These are phyloP conservation scores for Paratilapia polleni DNA, from an alignment of 2,113 vertebrate species.

Conservation along the genomic window DNA sequence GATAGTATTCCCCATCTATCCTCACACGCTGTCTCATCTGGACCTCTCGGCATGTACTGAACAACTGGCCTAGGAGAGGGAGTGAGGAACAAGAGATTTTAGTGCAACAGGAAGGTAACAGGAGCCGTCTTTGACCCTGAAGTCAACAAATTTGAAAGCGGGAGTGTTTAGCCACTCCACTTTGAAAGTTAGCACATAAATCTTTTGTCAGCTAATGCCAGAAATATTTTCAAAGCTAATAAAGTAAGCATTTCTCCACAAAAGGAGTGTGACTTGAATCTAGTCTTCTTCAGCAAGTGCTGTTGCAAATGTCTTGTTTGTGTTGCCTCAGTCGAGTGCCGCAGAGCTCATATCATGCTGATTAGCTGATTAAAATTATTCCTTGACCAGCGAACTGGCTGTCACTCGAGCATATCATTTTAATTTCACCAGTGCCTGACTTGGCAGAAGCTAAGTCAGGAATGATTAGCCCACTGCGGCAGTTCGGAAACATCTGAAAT, in stretches of 20 bases:
- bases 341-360: slow-evolving; percentile 19
- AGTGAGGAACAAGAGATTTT: background rate
- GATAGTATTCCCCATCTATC: slow-evolving; percentile 89
- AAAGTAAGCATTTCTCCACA: background rate
- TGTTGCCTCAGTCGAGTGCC: slow-evolving; percentile 34
- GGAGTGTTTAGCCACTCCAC: background rate
- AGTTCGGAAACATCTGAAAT: slow-evolving; percentile 55
- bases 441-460: slow-evolving; percentile 68
- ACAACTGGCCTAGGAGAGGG: slow-evolving; percentile 84
- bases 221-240: background rate
- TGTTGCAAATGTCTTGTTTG: slow-evolving; percentile 17
- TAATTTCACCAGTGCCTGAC: slow-evolving; percentile 67
- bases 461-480: slow-evolving; percentile 42
- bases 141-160: background rate
- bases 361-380: slow-evolving; percentile 68
- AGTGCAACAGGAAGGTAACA: background rate
- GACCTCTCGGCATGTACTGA: slow-evolving; percentile 88
- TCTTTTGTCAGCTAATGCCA: background rate
- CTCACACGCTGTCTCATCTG: slow-evolving; percentile 84
- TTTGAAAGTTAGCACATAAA: background rate
- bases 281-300: slow-evolving; percentile 1
- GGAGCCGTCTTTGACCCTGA: background rate
- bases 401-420: slow-evolving; percentile 64
- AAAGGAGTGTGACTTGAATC: background rate
- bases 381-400: slow-evolving; percentile 46